phyloP scores from a whole-genome alignment of 2,888 invertebrate species.

The Myopa tessellatipennis region DNA sequence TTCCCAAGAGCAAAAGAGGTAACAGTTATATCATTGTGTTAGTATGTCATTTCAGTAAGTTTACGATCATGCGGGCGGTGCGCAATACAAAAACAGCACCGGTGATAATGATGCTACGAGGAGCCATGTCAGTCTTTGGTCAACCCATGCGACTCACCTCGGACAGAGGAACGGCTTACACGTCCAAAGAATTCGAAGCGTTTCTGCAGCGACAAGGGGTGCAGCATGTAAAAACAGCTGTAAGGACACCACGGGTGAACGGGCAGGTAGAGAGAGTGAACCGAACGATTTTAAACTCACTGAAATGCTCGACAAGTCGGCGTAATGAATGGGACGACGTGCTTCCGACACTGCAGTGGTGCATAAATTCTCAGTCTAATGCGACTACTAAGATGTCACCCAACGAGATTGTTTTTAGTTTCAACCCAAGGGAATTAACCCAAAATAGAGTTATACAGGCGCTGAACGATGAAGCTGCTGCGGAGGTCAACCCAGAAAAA shows the following conservation, averaged over 20 bases:
- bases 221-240: conserved; percentile 38
- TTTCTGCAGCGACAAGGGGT: conserved; percentile 29
- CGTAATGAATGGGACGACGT: conserved; percentile 35
- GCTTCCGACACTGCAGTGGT: conserved; percentile 33
- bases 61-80: conserved; percentile 28
- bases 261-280: conserved; percentile 27
- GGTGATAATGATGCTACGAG: conserved; percentile 20
- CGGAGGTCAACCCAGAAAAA: neutral
- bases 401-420: conserved; percentile 31
- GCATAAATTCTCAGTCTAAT: conserved; percentile 29
- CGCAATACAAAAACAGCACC: conserved; percentile 11
- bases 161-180: conserved; percentile 37
- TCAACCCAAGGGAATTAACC: neutral
- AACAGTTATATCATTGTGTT: conserved; percentile 43
- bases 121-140: conserved; percentile 23
- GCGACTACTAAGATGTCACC: conserved; percentile 23
- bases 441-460: conserved; percentile 37
- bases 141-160: conserved; percentile 29
- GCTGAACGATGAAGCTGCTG: conserved; percentile 4
- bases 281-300: conserved; percentile 14
- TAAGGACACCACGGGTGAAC: conserved; percentile 38
- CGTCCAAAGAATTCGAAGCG: conserved; percentile 29
- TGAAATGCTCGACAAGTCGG: neutral
- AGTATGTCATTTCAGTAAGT: conserved; percentile 46
- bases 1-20: conserved; percentile 44